These are phyloP conservation scores for Aphaenogaster ashmeadi DNA, from an alignment of 1,140 invertebrate species.

Conservation along the genomic window DNA sequence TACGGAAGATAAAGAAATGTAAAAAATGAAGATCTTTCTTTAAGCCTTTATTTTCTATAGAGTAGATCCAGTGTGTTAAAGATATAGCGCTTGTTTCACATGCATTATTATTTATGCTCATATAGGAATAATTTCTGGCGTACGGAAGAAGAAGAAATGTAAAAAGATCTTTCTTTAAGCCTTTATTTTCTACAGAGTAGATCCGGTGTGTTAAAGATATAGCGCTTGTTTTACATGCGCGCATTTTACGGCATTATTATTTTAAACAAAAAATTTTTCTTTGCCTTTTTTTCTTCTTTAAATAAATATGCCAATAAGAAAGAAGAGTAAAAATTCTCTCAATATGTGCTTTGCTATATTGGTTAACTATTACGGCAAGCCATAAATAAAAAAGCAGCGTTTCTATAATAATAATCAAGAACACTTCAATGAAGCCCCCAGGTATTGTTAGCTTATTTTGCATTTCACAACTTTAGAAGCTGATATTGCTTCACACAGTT, in stretches of 20 bases:
- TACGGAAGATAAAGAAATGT: background rate
- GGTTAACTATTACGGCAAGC: background rate
- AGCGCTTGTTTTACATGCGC: background rate
- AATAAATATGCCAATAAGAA: background rate
- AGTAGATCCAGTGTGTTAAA: background rate
- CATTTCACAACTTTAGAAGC: constrained; percentile 31
- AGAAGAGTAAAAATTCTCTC: background rate
- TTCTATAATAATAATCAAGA: constrained; percentile 15
- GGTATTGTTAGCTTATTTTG: constrained; percentile 35
- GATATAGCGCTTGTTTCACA: background rate
- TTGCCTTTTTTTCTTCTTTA: background rate
- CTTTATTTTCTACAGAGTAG: background rate
- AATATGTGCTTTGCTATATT: background rate
- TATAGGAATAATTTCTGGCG: background rate
- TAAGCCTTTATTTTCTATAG: background rate
- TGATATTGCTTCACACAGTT: constrained; percentile 31
- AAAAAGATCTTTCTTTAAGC: background rate
- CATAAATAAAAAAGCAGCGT: background rate
- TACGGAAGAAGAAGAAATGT: background rate
- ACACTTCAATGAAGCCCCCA: constrained; percentile 8
- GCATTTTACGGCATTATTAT: background rate
- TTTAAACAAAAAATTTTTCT: background rate
- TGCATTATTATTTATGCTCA: background rate
- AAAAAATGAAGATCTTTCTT: background rate
- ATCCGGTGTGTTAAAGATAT: background rate